Evolutionary conservation across 2,113 vertebrate genomes (phyloP).

Genomic region (Lethenteron camtschaticum): DNA sequence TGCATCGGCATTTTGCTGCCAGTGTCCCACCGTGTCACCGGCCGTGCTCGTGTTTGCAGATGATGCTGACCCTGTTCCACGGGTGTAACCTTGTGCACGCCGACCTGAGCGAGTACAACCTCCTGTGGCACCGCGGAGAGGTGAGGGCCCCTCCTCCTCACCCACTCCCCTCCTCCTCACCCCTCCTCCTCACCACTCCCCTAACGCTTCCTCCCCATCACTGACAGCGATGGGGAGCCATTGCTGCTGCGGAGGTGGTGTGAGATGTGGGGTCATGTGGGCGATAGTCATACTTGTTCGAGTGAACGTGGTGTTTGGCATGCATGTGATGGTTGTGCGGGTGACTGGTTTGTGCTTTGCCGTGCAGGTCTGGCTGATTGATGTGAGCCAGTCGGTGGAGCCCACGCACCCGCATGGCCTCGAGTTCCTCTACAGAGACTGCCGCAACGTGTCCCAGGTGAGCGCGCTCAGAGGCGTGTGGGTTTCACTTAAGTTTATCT

Average conservation of each 20-base stretch:
- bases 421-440: slow-evolving; percentile 85
- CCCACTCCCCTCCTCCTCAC: too few relatives aligned
- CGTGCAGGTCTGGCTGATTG: slow-evolving; percentile 70
- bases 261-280: too few relatives aligned
- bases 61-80: slow-evolving; percentile 68
- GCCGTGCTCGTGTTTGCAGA: slow-evolving; percentile 18
- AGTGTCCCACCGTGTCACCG: neutral
- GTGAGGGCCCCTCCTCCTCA: slow-evolving; percentile 16
- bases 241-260: too few relatives aligned
- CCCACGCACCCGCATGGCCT: slow-evolving; percentile 76
- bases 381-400: slow-evolving; percentile 88
- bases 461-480: neutral
- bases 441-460: slow-evolving; percentile 73
- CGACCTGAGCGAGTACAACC: slow-evolving; percentile 90
- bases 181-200: too few relatives aligned
- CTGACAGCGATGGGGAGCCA: too few relatives aligned
- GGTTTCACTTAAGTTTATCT: too few relatives aligned
- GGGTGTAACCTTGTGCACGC: slow-evolving; percentile 77
- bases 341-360: slow-evolving; percentile 5
- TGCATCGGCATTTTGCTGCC: neutral
- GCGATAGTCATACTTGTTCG: too few relatives aligned
- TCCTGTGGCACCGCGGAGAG: slow-evolving; percentile 68
- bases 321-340: neutral
- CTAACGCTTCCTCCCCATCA: too few relatives aligned
- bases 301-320: neutral